A percentile compares a stretch with the other conserved stretches of the same genome.
These are phyloP conservation scores for Esox lucius DNA, from an alignment of 2,797 vertebrate species.

Conservation along the genomic window DNA sequence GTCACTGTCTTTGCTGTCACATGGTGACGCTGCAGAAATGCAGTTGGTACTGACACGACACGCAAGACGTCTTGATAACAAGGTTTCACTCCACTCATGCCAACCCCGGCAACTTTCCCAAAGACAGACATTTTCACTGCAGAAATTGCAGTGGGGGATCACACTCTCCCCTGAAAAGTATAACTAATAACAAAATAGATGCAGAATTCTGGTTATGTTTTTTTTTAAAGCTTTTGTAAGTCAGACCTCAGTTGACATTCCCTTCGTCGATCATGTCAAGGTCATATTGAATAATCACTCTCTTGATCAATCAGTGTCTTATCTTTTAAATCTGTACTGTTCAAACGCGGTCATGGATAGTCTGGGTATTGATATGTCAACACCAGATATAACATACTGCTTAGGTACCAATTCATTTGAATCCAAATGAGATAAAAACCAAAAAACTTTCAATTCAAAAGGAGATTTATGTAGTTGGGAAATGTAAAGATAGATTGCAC, in stretches of 20 bases:
- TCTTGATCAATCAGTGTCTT: background rate
- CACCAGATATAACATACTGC: no score
- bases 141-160: background rate
- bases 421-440: no score
- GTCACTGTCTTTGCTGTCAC: background rate
- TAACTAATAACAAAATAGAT: background rate
- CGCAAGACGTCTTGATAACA: no score
- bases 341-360: no score
- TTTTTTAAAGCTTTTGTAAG: background rate
- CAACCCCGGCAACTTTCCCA: background rate
- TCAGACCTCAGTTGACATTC: background rate
- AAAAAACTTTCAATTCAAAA: no score
- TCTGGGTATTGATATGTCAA: no score
- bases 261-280: background rate
- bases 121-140: background rate
- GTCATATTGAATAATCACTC: background rate
- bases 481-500: no score
- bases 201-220: background rate
- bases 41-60: no score
- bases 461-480: no score
- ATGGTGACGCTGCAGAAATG: background rate
- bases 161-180: background rate
- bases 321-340: background rate
- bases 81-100: constrained; percentile 20
- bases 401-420: no score